phyloP scores from a whole-genome alignment of 2,113 vertebrate species.

The Eleginops maclovinus region DNA sequence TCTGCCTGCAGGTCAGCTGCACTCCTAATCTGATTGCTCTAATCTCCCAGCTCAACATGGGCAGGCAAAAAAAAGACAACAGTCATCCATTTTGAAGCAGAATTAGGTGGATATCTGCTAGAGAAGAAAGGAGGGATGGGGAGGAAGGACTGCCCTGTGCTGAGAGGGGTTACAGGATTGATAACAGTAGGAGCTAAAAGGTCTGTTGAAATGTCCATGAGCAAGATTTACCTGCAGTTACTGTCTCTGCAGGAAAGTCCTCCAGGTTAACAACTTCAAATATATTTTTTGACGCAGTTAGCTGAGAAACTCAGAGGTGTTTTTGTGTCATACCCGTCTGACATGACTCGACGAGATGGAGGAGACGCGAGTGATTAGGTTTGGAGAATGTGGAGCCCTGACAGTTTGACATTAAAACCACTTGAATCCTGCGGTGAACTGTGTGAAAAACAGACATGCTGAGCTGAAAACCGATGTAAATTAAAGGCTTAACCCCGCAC shows the following conservation, averaged over 20 bases:
- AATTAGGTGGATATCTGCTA: constrained; percentile 50
- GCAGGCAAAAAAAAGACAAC: constrained; percentile 78
- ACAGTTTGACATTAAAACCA: constrained; percentile 40
- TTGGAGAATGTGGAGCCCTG: constrained; percentile 43
- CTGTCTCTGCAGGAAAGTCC: background rate
- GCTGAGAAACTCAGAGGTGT: background rate
- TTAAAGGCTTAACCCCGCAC: background rate
- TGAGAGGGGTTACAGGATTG: constrained; percentile 6
- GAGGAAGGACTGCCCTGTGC: background rate
- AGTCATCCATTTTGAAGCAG: constrained; percentile 77
- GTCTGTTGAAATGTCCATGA: constrained; percentile 14
- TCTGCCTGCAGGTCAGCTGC: constrained; percentile 78
- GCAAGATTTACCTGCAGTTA: constrained; percentile 21
- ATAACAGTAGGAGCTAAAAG: background rate
- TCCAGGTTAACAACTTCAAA: constrained; percentile 14
- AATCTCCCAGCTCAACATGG: constrained; percentile 89
- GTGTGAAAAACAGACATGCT: background rate
- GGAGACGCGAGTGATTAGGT: constrained; percentile 62
- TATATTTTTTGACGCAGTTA: constrained; percentile 10
- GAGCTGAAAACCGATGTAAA: background rate
- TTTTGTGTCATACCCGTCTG: background rate
- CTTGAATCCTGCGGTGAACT: constrained; percentile 21
- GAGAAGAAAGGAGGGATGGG: background rate
- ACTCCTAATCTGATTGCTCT: constrained; percentile 93
- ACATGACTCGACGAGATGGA: constrained; percentile 48